Evolutionary conservation across 2,113 vertebrate genomes (phyloP).

Genomic region (Ceuthmochares aereus): DNA sequence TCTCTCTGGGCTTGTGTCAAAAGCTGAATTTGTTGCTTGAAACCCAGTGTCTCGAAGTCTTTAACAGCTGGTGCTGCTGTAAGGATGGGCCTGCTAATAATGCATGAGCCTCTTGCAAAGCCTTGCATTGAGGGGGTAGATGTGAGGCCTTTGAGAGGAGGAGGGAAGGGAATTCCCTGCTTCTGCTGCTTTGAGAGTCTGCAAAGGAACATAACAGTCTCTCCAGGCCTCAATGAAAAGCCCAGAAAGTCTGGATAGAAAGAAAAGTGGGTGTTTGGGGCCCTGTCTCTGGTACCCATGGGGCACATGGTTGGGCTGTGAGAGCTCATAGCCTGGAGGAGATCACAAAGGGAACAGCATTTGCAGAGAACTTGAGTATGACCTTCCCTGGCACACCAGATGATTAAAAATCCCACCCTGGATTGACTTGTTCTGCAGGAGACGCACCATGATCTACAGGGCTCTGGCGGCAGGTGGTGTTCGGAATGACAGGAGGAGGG

Average conservation of each 20-base stretch:
- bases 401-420: not conserved
- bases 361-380: not conserved
- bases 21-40: not conserved
- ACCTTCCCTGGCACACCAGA: not conserved
- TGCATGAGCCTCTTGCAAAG: not conserved
- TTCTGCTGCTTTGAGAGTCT: not conserved
- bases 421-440: not conserved
- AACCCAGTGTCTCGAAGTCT: not conserved
- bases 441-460: not conserved
- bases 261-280: not conserved
- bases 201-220: not conserved
- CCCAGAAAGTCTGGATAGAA: not conserved
- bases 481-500: not conserved
- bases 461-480: not conserved
- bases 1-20: not conserved
- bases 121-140: not conserved
- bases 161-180: not conserved
- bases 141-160: not conserved
- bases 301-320: not conserved
- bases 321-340: not conserved
- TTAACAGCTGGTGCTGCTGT: not conserved
- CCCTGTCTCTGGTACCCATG: not conserved
- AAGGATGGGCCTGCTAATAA: not conserved
- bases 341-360: not conserved
- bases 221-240: not conserved